phyloP scores from a whole-genome alignment of 2,113 vertebrate genomes.

The Dipodomys ordii region DNA sequence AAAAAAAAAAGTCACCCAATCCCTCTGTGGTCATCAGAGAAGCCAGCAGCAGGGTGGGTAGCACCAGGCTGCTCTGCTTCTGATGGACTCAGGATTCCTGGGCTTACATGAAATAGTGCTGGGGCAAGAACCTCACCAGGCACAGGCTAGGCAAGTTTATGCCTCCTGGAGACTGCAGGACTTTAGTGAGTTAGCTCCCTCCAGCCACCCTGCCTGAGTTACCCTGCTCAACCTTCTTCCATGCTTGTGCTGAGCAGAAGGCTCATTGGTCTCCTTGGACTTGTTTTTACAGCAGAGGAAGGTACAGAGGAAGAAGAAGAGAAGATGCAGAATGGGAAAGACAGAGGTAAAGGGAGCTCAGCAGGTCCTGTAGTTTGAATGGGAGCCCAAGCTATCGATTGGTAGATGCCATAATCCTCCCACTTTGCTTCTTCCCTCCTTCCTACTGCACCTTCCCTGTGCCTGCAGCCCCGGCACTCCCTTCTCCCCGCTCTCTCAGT shows the following conservation, averaged over 20 bases:
- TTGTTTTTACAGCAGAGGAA: conserved; percentile 91
- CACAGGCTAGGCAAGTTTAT: not conserved
- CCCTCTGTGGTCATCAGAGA: not conserved
- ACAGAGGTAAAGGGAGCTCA: conserved; percentile 88
- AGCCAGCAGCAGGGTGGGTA: not conserved
- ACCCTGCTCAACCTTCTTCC: not conserved
- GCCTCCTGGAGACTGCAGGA: not conserved
- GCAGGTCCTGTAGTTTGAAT: not conserved
- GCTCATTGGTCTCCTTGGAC: conserved; percentile 67
- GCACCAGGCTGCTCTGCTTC: not conserved
- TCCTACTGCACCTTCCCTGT: not conserved
- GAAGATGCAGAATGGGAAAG: conserved; percentile 94
- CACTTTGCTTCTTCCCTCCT: not conserved
- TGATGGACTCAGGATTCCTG: not conserved
- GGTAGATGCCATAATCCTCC: too few species aligned
- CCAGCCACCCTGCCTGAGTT: not conserved
- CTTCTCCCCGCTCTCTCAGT: not conserved
- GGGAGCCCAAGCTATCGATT: not conserved
- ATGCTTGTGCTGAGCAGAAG: not conserved
- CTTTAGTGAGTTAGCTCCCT: not conserved
- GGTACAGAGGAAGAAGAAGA: conserved; percentile 91
- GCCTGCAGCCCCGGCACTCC: not conserved
- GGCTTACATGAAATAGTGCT: not conserved
- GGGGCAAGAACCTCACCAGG: not conserved
- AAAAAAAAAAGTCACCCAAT: not conserved